Base-by-base conservation (phyloP, 2,888 invertebrate genomes). In the Hirtodrosophila trivittata region DNA sequence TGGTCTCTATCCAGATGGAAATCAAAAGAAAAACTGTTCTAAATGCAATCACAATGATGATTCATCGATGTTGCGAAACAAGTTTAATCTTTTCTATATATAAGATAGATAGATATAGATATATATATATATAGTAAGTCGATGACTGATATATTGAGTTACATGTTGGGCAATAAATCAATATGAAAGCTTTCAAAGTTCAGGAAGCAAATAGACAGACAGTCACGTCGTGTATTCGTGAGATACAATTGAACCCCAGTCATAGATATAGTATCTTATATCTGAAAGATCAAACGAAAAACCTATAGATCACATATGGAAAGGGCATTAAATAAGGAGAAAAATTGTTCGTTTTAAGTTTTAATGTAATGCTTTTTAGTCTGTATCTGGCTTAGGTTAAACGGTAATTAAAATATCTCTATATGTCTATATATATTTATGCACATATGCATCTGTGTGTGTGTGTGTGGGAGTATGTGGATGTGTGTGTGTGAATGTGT, bases 311-410 rank as follows among this genome's bases (percentile, higher is more conserved):
- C 5, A 21, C 5, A 21, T 21, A 21, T 3, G 9, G 28, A 28
- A 7, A 9, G 7, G 9, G 37, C 3, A 49, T 26, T 13, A 43
- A 13, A 18, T 30, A 25, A 50, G 35, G 25, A 39, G 46, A 47
- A 47, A 16, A n/a, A n/a, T n/a, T n/a, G n/a, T 49, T 52, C 18
- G 14, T 37, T 58, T 59, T 52, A 13, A 72, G 47, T 67, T 70
- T 57, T 54, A 72, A 73, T 71, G 49, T 73, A 63, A 63, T 71
- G 50, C 28, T 58, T 54, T 64, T 65, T 64, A 62, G 68, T 73
- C 43, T 54, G 35, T 58, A 58, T 63, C 50, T 68, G 56, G 60
- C 56, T 75, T 52, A 69, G 75, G 59, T 69, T 63, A 73, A 52
- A 37, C 35, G 37, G 51, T 62, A 69, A 54, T 58, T 66, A 57